Percentiles rank a stretch among this genome's conserved stretches.
phyloP scores from a whole-genome alignment of 2,113 vertebrate species.

The Mugil cephalus region DNA sequence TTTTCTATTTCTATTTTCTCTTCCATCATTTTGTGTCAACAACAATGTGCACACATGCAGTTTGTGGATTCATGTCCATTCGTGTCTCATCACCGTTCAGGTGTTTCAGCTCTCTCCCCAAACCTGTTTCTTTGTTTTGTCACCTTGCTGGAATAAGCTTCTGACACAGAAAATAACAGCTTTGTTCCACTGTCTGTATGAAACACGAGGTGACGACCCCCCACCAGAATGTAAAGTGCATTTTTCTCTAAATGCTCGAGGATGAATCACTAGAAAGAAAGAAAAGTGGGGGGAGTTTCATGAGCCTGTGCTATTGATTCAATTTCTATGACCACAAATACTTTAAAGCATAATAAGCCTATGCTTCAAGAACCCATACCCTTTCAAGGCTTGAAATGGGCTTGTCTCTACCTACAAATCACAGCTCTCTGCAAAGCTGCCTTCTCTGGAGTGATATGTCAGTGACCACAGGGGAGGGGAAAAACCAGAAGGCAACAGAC shows the following conservation, averaged over 20 bases:
- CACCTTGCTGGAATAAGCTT: slow-evolving; percentile 44
- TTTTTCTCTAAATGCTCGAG: slow-evolving; percentile 57
- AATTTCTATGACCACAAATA: slow-evolving; percentile 84
- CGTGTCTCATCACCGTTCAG: slow-evolving; percentile 5
- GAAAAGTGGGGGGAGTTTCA: slow-evolving; percentile 30
- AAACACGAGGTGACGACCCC: slow-evolving; percentile 71
- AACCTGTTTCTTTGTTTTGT: slow-evolving; percentile 19
- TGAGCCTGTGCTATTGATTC: slow-evolving; percentile 76
- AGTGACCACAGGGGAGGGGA: slow-evolving; percentile 59
- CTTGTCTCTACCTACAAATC: slow-evolving; percentile 82
- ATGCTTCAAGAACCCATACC: slow-evolving; percentile 75
- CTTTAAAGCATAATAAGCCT: slow-evolving; percentile 81
- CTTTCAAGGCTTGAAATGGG: slow-evolving; percentile 78
- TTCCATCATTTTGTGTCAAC: not conserved
- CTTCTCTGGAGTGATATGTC: slow-evolving; percentile 65
- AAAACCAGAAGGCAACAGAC: slow-evolving; percentile 62
- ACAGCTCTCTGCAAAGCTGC: slow-evolving; percentile 67
- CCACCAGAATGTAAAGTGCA: slow-evolving; percentile 69
- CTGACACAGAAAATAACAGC: slow-evolving; percentile 60
- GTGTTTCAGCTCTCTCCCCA: slow-evolving; percentile 34
- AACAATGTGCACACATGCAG: not conserved
- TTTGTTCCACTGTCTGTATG: slow-evolving; percentile 47
- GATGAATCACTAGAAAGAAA: slow-evolving; percentile 64
- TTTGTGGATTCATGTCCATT: slow-evolving; percentile 17
- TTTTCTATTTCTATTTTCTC: no score